phyloP scores from a whole-genome alignment of 2,888 invertebrate species.

The Allophyes oxyacanthae region DNA sequence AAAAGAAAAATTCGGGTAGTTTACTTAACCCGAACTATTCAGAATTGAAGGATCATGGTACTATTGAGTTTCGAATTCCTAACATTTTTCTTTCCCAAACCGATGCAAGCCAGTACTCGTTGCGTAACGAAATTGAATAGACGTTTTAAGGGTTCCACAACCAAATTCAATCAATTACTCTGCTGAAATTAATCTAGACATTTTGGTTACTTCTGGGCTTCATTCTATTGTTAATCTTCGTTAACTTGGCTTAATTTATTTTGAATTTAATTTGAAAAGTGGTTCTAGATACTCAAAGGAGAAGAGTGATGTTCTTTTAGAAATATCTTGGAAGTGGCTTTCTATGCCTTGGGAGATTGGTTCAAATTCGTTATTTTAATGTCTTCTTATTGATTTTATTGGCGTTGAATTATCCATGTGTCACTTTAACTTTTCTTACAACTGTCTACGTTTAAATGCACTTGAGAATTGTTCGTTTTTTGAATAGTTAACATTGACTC shows the following conservation, averaged over 20 bases:
- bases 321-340: constrained; percentile 7
- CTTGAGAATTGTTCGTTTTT: too few species aligned
- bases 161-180: constrained; percentile 60
- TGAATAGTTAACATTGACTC: too few species aligned
- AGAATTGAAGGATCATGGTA: constrained; percentile 10
- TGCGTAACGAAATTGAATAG: constrained; percentile 55
- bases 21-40: constrained; percentile 25
- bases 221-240: constrained; percentile 39
- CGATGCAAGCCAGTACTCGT: constrained; percentile 41
- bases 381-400: too few species aligned
- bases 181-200: constrained; percentile 39
- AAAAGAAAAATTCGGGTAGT: neutral
- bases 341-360: neutral
- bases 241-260: constrained; percentile 43
- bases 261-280: constrained; percentile 36
- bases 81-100: constrained; percentile 43
- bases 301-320: neutral
- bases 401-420: too few species aligned
- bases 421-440: too few species aligned
- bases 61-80: constrained; percentile 21
- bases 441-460: too few species aligned
- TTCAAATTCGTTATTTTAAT: constrained; percentile 1
- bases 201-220: constrained; percentile 25
- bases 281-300: too few species aligned
- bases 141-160: constrained; percentile 52